Conservation (phyloP, 2,113 vertebrate genomes). For the Cyprinodon brontotheroides region DNA sequence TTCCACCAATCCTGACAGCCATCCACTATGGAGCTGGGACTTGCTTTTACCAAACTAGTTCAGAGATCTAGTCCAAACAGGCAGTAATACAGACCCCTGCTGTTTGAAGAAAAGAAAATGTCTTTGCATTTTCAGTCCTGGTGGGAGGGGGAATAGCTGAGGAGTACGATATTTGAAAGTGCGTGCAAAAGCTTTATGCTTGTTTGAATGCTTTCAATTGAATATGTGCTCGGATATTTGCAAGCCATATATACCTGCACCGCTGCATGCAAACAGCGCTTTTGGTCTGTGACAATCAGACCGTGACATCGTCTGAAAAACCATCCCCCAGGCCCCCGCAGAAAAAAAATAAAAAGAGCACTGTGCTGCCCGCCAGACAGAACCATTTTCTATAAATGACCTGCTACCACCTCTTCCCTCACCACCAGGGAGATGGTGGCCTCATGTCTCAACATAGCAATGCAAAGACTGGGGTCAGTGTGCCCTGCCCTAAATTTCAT, state of each 20-base stretch:
- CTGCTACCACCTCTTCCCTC: slow-evolving; percentile 7
- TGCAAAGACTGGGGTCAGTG: slow-evolving; percentile 38
- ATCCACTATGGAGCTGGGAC: slow-evolving; percentile 37
- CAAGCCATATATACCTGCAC: background rate
- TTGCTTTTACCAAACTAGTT: slow-evolving; percentile 35
- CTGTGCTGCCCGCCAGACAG: slow-evolving; percentile 44
- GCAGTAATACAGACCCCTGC: slow-evolving; percentile 48
- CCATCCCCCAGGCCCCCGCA: slow-evolving; percentile 56
- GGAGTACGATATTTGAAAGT: background rate
- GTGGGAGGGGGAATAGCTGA: slow-evolving; percentile 3
- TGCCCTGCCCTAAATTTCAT: slow-evolving; percentile 41
- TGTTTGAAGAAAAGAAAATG: slow-evolving; percentile 32
- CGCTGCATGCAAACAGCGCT: slow-evolving; percentile 30
- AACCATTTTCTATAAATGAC: slow-evolving; percentile 67
- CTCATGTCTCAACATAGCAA: slow-evolving; percentile 26
- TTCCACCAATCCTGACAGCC: slow-evolving; percentile 46
- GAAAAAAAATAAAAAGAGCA: slow-evolving; percentile 31
- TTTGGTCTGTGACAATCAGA: slow-evolving; percentile 65
- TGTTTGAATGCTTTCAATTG: slow-evolving; percentile 4
- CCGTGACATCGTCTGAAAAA: slow-evolving; percentile 67
- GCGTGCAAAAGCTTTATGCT: background rate
- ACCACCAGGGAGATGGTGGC: slow-evolving; percentile 31
- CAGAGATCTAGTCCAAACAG: slow-evolving; percentile 40
- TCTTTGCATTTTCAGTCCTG: slow-evolving; percentile 11
- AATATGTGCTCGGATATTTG: background rate